Base-by-base conservation (phyloP, 2,113 vertebrate genomes). In the Datnioides undecimradiatus region DNA sequence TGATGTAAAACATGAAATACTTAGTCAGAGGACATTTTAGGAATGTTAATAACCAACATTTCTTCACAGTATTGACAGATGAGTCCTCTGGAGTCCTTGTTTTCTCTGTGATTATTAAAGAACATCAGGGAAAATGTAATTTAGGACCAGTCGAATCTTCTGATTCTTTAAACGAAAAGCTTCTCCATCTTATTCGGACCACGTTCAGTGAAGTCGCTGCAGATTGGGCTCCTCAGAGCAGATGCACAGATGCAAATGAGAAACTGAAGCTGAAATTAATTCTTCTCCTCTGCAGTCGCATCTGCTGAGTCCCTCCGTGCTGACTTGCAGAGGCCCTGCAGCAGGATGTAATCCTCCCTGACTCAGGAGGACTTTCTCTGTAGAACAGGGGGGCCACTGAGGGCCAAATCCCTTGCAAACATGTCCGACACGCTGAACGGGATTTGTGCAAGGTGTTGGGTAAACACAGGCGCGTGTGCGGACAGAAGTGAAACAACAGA, bases 351-450 rank as follows among this genome's bases (percentile, higher is more conserved):
- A 87, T 88, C 70, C 88, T 40, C 57, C 34, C 65, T 62, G 83
- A 90, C 82, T 78, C 82, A 71, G 57, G 64, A 45, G 31, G 66
- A 64, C 54, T 83, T 59, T 46, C 46, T 66, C 65, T 48, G 69
- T 66, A 45, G 43, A 62, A 80, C 62, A 86, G 48, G 25, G 25
- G 46, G 25, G 60, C 36, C 74, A 48, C 73, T 51, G 65, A 70
- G 41, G 70, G 57, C 73, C 75, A 80, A 76, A 88, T 88, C 82
- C 79, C 64, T 48, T 58, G 55, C 73, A 87, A 86, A 90, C 73
- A 65, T 75, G 75, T 70, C 72, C n/a, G 73, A 75, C 84, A 89
- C 29, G 23, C 73, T 0, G 68, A 85, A 89, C 45, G 21, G 76
- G 69, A 90, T 92, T 87, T 83, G 74, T 17, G 65, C 62, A 68